These are phyloP conservation scores for Nematopogon swammerdamellus DNA, from an alignment of 2,888 invertebrate species.

Conservation along the genomic window DNA sequence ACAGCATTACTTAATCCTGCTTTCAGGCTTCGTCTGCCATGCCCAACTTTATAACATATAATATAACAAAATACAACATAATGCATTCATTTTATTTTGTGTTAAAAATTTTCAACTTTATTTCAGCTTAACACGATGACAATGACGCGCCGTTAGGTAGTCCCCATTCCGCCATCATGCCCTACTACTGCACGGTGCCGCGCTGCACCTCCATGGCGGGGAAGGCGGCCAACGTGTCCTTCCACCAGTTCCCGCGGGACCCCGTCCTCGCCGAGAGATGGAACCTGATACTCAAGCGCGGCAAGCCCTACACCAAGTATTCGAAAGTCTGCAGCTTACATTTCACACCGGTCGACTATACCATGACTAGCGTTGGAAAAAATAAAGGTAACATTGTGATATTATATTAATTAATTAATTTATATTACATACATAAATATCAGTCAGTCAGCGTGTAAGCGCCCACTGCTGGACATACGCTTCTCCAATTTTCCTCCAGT, in stretches of 20 bases:
- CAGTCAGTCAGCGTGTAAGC: too few species aligned
- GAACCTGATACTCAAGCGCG: slow-evolving; percentile 44
- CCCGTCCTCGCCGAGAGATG: slow-evolving; percentile 39
- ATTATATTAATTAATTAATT: slow-evolving; percentile 8
- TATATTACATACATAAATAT: too few species aligned
- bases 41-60: too few species aligned
- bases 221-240: slow-evolving; percentile 47
- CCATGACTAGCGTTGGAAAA: slow-evolving; percentile 41
- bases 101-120: too few species aligned
- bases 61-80: too few species aligned
- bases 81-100: too few species aligned
- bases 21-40: too few species aligned
- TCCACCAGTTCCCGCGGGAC: slow-evolving; percentile 47
- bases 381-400: slow-evolving; percentile 50
- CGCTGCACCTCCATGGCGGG: slow-evolving; percentile 52
- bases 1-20: too few species aligned
- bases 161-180: slow-evolving; percentile 37
- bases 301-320: slow-evolving; percentile 49
- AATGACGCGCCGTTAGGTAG: too few species aligned
- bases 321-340: slow-evolving; percentile 52
- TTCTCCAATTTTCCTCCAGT: too few species aligned
- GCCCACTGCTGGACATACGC: too few species aligned
- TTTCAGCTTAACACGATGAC: too few species aligned
- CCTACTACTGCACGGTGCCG: slow-evolving; percentile 51
- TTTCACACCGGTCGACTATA: slow-evolving; percentile 43